phyloP scores from a whole-genome alignment of 2,888 invertebrate species.

The Argyresthia goedartella region DNA sequence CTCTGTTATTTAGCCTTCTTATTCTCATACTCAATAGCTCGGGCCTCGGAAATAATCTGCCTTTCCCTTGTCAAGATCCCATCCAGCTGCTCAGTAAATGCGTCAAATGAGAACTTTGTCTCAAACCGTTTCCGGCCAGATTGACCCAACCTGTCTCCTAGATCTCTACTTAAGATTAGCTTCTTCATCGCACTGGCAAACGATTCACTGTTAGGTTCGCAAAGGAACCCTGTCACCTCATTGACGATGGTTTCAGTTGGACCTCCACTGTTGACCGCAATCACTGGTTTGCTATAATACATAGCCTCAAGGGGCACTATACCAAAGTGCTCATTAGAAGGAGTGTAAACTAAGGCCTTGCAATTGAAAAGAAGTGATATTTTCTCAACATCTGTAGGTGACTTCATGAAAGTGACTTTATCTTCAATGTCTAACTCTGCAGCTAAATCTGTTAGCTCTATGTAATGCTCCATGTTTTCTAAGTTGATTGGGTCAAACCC shows the following conservation, averaged over 20 bases:
- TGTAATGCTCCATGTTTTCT: conserved; percentile 89
- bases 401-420: conserved; percentile 86
- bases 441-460: conserved; percentile 79
- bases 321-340: conserved; percentile 97
- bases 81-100: conserved; percentile 80
- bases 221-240: conserved; percentile 84
- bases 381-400: conserved; percentile 89
- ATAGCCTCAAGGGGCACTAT: conserved; percentile 99
- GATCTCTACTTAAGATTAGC: conserved; percentile 73
- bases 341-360: conserved; percentile 92
- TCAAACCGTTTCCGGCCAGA: conserved; percentile 82
- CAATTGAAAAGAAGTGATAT: conserved; percentile 82
- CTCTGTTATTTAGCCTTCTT: conserved; percentile 54
- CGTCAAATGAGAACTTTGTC: conserved; percentile 85
- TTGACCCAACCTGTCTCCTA: conserved; percentile 78
- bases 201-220: conserved; percentile 75
- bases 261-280: conserved; percentile 96
- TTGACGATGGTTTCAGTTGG: conserved; percentile 92
- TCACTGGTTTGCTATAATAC: conserved; percentile 92
- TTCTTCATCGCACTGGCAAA: conserved; percentile 85
- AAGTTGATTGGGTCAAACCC: conserved; percentile 92
- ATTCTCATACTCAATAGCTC: conserved; percentile 49
- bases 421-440: conserved; percentile 75
- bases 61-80: conserved; percentile 56
- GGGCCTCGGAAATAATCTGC: conserved; percentile 50